Conservation (phyloP, 1,140 invertebrate genomes). For the Drosophila fuyamai region DNA sequence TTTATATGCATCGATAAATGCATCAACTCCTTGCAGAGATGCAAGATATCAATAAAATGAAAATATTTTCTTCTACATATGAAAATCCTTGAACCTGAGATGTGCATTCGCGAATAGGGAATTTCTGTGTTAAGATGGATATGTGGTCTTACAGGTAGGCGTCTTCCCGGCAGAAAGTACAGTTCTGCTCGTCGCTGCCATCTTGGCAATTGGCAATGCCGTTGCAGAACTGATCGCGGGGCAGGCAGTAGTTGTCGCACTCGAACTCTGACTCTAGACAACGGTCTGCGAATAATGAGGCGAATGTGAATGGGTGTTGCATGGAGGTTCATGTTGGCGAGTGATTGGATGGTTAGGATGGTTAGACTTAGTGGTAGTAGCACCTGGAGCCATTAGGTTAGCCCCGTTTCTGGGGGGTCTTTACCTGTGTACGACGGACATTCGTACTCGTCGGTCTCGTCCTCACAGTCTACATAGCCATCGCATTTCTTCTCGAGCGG, state of each 20-base stretch:
- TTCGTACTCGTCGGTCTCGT: slow-evolving; percentile 90
- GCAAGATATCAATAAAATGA: too few relatives aligned
- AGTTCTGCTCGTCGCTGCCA: slow-evolving; percentile 90
- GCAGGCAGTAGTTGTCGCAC: slow-evolving; percentile 89
- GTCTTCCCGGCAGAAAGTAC: slow-evolving; percentile 83
- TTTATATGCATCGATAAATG: too few relatives aligned
- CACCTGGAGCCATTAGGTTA: slow-evolving; percentile 28
- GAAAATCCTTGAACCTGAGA: not conserved
- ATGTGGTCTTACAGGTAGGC: slow-evolving; percentile 80
- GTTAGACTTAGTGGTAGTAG: slow-evolving; percentile 28
- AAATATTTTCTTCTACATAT: too few relatives aligned
- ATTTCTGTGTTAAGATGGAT: not conserved
- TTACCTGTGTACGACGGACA: slow-evolving; percentile 85
- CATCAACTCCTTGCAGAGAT: too few relatives aligned
- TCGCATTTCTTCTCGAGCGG: slow-evolving; percentile 88
- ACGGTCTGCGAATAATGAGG: slow-evolving; percentile 70
- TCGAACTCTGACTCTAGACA: slow-evolving; percentile 85
- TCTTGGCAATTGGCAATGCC: slow-evolving; percentile 90
- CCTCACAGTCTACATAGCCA: slow-evolving; percentile 88
- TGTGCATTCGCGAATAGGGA: not conserved
- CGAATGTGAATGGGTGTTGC: slow-evolving; percentile 8
- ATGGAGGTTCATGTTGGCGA: not conserved
- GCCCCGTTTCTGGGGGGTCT: slow-evolving; percentile 6
- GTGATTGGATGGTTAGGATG: slow-evolving; percentile 8
- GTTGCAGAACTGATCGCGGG: slow-evolving; percentile 89